These are phyloP conservation scores for Altica lythri DNA, from an alignment of 2,888 invertebrate genomes.

Conservation along the genomic window DNA sequence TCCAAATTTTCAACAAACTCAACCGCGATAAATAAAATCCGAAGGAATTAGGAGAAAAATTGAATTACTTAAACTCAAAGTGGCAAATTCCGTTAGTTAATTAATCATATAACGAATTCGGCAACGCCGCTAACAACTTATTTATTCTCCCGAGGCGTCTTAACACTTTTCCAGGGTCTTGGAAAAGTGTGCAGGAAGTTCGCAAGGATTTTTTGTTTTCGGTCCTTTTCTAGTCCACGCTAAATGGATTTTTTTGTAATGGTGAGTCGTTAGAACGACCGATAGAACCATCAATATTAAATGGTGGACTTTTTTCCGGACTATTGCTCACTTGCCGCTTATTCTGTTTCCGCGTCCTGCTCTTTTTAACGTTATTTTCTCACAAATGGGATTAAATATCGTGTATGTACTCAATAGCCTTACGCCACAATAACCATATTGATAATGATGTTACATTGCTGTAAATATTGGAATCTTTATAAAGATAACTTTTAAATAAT, in stretches of 20 bases:
- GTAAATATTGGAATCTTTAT: too few species aligned
- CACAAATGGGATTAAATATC: conserved; percentile 23
- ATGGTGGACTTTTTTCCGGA: conserved; percentile 23
- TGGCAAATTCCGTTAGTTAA: conserved; percentile 9
- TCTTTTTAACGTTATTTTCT: conserved; percentile 15
- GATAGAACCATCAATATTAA: conserved; percentile 26
- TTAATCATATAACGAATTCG: conserved; percentile 19
- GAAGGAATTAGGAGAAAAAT: neutral
- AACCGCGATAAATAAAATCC: too few species aligned
- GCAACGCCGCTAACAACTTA: conserved; percentile 19
- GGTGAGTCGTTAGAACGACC: conserved; percentile 22
- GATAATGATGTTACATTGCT: too few species aligned
- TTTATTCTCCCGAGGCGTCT: conserved; percentile 17
- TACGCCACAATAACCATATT: too few species aligned
- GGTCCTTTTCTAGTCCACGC: conserved; percentile 6
- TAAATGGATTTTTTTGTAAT: conserved; percentile 26
- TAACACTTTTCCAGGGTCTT: conserved; percentile 19
- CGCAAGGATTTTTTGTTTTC: conserved; percentile 5
- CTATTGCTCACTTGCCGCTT: conserved; percentile 21
- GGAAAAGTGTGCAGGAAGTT: conserved; percentile 5
- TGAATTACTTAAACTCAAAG: neutral
- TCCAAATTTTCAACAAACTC: too few species aligned
- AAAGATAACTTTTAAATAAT: too few species aligned
- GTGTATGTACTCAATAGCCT: too few species aligned
- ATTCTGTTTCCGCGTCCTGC: neutral